phyloP scores from a whole-genome alignment of 2,888 invertebrate genomes.

The Petrolisthes manimaculis region DNA sequence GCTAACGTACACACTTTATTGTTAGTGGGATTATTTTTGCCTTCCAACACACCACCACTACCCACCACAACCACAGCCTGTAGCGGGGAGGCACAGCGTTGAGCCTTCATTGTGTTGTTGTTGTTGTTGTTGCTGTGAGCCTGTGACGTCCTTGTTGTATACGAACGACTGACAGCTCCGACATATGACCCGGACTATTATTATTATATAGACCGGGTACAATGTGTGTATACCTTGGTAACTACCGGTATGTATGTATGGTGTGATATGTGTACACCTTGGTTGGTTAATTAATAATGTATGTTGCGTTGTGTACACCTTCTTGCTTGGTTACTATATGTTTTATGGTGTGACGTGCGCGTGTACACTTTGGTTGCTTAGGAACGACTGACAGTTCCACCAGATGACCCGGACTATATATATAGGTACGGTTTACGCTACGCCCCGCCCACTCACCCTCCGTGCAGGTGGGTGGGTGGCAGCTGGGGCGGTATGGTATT shows the following conservation, averaged over 20 bases:
- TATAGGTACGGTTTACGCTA: conserved; percentile 15
- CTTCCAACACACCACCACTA: conserved; percentile 39
- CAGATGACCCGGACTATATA: background rate
- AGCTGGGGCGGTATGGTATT: conserved; percentile 44
- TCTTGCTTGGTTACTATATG: too few species aligned
- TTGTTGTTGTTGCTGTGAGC: background rate
- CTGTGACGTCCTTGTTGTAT: too few species aligned
- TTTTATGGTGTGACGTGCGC: background rate
- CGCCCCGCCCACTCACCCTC: conserved; percentile 36
- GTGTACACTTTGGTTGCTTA: background rate
- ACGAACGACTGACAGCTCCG: conserved; percentile 9
- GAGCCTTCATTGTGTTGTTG: conserved; percentile 43
- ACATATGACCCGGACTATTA: background rate
- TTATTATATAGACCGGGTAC: too few species aligned
- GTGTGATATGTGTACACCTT: too few species aligned
- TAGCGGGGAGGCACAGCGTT: conserved; percentile 50
- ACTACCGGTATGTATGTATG: too few species aligned
- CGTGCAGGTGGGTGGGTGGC: conserved; percentile 55
- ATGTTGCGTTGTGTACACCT: too few species aligned
- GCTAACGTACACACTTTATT: conserved; percentile 25
- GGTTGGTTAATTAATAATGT: too few species aligned
- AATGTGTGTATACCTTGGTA: too few species aligned
- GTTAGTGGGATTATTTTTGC: conserved; percentile 29
- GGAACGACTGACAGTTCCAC: background rate
- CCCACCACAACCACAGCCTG: conserved; percentile 41